Conservation (phyloP, 2,888 invertebrate species). For the Prosapia bicincta region DNA sequence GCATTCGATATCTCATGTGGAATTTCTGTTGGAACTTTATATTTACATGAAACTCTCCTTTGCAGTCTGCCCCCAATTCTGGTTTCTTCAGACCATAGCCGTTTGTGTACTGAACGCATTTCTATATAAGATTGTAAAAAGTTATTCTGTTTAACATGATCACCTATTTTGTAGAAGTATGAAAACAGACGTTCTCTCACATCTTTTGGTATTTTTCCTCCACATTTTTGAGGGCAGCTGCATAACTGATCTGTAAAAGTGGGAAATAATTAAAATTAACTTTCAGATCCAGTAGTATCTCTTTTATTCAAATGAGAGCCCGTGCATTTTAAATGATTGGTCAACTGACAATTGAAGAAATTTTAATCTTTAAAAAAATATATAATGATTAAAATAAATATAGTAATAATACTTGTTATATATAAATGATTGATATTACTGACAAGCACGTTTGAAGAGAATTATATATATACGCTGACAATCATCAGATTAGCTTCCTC, state of each 20-base stretch:
- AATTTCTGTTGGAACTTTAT: constrained; percentile 46
- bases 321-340: too few species aligned
- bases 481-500: too few species aligned
- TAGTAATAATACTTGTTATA: too few species aligned
- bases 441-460: too few species aligned
- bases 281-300: too few species aligned
- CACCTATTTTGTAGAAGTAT: constrained; percentile 51
- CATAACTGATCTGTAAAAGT: constrained; percentile 49
- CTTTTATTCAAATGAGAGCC: too few species aligned
- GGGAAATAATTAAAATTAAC: too few species aligned
- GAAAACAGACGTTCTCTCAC: constrained; percentile 49
- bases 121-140: constrained; percentile 52
- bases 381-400: too few species aligned
- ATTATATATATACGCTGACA: too few species aligned
- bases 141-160: constrained; percentile 50
- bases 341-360: too few species aligned
- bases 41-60: constrained; percentile 53
- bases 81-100: constrained; percentile 38
- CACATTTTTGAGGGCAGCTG: constrained; percentile 54
- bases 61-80: constrained; percentile 38
- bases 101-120: constrained; percentile 47
- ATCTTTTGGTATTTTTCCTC: constrained; percentile 49
- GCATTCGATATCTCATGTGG: neutral
- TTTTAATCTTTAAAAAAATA: too few species aligned
- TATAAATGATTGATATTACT: too few species aligned